phyloP scores from a whole-genome alignment of 2,888 invertebrate species.

The Papilio protenor region DNA sequence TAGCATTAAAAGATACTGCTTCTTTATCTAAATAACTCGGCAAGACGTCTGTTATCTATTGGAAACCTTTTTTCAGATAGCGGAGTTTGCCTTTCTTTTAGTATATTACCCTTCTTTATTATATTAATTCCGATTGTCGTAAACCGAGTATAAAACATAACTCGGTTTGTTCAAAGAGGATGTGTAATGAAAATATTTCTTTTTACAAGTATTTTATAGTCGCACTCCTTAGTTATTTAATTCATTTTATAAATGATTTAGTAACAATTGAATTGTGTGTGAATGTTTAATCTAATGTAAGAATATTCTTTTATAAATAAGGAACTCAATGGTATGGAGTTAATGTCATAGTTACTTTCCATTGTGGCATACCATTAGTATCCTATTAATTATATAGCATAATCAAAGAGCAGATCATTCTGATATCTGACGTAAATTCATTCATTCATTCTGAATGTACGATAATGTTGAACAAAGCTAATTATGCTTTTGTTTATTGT shows the following conservation, averaged over 20 bases:
- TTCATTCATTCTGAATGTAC: neutral
- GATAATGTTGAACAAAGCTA: neutral
- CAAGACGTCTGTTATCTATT: neutral
- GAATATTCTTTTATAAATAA: neutral
- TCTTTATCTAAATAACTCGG: constrained; percentile 27
- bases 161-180: too few species aligned
- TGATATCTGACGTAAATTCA: neutral
- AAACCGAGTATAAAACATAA: too few species aligned
- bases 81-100: neutral
- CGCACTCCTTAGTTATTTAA: too few species aligned
- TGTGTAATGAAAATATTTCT: too few species aligned
- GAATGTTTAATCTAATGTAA: neutral
- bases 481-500: neutral
- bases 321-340: neutral
- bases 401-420: neutral
- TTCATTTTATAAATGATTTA: neutral
- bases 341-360: neutral
- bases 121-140: too few species aligned
- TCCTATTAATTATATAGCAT: neutral
- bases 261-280: neutral
- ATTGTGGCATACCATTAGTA: neutral
- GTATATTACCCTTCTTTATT: neutral
- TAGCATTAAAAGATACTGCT: constrained; percentile 51
- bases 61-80: neutral
- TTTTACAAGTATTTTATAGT: too few species aligned